A percentile compares a stretch with the other conserved stretches of the same genome.
Conservation (phyloP, 1,140 invertebrate species). For the Drosophila truncata region DNA sequence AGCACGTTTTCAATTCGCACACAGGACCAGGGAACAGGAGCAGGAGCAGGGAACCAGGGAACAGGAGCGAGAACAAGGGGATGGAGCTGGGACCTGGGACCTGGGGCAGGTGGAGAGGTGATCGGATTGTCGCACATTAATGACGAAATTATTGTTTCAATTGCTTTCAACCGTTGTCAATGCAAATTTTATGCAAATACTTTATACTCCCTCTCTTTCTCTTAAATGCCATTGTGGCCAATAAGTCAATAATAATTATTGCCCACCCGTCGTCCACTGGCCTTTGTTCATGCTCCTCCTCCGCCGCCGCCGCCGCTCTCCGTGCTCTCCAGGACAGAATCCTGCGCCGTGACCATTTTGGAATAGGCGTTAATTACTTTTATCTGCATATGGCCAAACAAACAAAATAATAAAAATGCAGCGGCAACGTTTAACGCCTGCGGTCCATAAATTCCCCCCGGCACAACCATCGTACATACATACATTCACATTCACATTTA, state of each 20-base stretch:
- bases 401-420: slow-evolving; percentile 51
- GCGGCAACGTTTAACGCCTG: slow-evolving; percentile 30
- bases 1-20: slow-evolving; percentile 80
- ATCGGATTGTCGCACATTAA: slow-evolving; percentile 78
- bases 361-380: slow-evolving; percentile 83
- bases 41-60: slow-evolving; percentile 9
- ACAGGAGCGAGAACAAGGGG: neutral
- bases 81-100: neutral
- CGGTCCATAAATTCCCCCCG: slow-evolving; percentile 12
- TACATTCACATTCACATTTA: slow-evolving; percentile 39
- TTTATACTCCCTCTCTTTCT: slow-evolving; percentile 56
- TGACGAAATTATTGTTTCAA: slow-evolving; percentile 85
- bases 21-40: slow-evolving; percentile 15
- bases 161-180: slow-evolving; percentile 84
- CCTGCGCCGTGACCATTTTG: slow-evolving; percentile 47
- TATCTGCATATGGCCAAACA: slow-evolving; percentile 66
- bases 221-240: slow-evolving; percentile 78
- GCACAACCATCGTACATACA: neutral
- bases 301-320: no score
- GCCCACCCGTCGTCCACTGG: slow-evolving; percentile 6
- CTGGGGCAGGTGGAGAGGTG: slow-evolving; percentile 40
- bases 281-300: neutral
- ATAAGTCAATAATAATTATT: slow-evolving; percentile 81
- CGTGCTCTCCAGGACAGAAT: neutral
- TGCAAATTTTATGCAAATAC: slow-evolving; percentile 84